These are phyloP conservation scores for Caenorhabditis angaria DNA, from an alignment of 2,888 invertebrate species.

Conservation along the genomic window DNA sequence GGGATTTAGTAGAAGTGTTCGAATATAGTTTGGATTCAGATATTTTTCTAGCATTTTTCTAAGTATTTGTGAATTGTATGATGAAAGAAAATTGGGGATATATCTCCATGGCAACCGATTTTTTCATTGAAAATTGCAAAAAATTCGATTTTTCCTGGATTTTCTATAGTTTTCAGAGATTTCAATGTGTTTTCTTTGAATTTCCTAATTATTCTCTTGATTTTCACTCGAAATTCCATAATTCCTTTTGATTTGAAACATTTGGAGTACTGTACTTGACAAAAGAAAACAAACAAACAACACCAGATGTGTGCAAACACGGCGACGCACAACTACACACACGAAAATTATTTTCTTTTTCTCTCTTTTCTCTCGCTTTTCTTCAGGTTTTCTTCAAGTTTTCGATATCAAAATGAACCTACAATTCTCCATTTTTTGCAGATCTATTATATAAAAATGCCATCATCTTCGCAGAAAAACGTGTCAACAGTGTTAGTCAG, in stretches of 20 bases:
- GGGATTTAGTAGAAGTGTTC: constrained; percentile 23
- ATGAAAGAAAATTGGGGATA: background rate
- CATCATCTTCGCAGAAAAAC: constrained; percentile 6
- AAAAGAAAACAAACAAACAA: background rate
- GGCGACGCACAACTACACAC: background rate
- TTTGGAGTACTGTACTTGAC: background rate
- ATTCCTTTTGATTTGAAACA: no score
- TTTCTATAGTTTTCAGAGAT: background rate
- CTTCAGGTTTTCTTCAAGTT: background rate
- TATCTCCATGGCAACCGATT: background rate
- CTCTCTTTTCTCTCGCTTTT: background rate
- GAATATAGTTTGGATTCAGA: constrained; percentile 19
- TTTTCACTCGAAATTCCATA: no score
- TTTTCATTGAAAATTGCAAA: background rate
- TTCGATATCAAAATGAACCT: background rate
- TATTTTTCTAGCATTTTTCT: constrained; percentile 18
- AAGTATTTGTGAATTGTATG: constrained; percentile 15
- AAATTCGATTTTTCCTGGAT: background rate
- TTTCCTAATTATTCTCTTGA: background rate
- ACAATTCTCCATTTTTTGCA: no score
- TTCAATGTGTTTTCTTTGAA: background rate
- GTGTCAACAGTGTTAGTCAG: constrained; percentile 12
- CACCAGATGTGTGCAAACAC: background rate
- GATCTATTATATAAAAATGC: constrained; percentile 17
- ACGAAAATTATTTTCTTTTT: background rate